Percentiles rank a stretch among this genome's conserved stretches.
phyloP scores from a whole-genome alignment of 2,888 invertebrate genomes.

The Achlya flavicornis region DNA sequence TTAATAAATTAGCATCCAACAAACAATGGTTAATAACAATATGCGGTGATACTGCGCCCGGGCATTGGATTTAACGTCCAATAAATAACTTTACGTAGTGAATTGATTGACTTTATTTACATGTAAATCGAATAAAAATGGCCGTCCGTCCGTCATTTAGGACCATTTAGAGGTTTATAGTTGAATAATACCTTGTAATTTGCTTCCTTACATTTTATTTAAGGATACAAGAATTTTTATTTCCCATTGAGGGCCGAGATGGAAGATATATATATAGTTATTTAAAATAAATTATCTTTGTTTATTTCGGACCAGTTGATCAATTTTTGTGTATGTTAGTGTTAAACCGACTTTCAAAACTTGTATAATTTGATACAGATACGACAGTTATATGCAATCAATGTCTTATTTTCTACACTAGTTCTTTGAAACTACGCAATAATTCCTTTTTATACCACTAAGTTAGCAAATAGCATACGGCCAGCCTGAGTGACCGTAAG shows the following conservation, averaged over 20 bases:
- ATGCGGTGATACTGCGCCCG: slow-evolving; percentile 31
- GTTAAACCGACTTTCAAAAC: too few species aligned
- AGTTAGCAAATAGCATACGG: too few species aligned
- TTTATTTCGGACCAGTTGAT: too few species aligned
- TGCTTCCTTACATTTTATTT: slow-evolving; percentile 7
- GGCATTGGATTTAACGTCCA: slow-evolving; percentile 35
- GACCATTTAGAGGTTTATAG: slow-evolving; percentile 1
- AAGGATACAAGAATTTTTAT: background rate
- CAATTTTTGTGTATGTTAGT: too few species aligned
- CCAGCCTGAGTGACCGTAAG: too few species aligned
- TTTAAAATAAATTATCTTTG: too few species aligned
- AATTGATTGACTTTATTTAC: slow-evolving; percentile 60
- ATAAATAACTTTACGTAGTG: slow-evolving; percentile 48
- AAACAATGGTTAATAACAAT: slow-evolving; percentile 39
- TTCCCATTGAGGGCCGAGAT: background rate
- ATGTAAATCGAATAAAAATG: slow-evolving; percentile 60
- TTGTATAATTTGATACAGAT: too few species aligned
- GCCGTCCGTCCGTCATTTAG: slow-evolving; percentile 39
- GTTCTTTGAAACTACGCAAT: too few species aligned
- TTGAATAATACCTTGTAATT: slow-evolving; percentile 5
- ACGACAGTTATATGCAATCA: too few species aligned
- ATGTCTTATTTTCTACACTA: too few species aligned
- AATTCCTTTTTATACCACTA: too few species aligned
- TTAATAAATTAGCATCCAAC: slow-evolving; percentile 13
- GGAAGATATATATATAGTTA: too few species aligned